Conservation (phyloP, 53 echinoderm and acorn worm genomes). For the Temnopleurus reevesii region DNA sequence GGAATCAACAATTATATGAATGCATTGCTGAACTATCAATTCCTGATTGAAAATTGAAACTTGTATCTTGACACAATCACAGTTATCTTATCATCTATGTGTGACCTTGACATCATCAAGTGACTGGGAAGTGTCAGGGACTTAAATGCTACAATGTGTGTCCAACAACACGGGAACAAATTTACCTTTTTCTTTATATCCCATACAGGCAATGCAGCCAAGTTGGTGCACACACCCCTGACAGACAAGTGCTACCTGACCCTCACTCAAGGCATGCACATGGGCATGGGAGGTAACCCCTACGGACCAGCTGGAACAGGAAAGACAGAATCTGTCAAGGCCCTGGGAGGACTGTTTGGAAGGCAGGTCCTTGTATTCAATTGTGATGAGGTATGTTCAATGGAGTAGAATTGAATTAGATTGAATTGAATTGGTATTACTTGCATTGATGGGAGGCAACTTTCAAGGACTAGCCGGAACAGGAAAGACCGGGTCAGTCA, state of each 20-base stretch:
- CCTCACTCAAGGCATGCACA: constrained; percentile 97
- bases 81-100: too few relatives aligned
- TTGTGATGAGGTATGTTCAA: constrained; percentile 91
- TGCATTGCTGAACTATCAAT: too few relatives aligned
- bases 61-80: too few relatives aligned
- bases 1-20: too few relatives aligned
- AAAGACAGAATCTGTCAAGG: constrained; percentile 96
- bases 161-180: too few relatives aligned
- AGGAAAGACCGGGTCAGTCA: constrained; percentile 95
- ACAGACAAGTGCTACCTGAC: constrained; percentile 99
- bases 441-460: constrained; percentile 99
- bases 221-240: constrained; percentile 97
- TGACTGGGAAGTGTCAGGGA: too few relatives aligned
- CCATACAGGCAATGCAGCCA: constrained; percentile 87
- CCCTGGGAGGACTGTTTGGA: constrained; percentile 94
- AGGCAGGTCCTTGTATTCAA: constrained; percentile 98
- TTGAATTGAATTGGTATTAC: too few relatives aligned
- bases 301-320: constrained; percentile 99
- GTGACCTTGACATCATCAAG: too few relatives aligned
- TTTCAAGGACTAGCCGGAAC: constrained; percentile 97
- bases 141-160: too few relatives aligned
- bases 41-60: too few relatives aligned
- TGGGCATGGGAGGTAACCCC: constrained; percentile 99
- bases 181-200: neutral
- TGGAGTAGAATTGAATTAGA: too few relatives aligned